Evolutionary conservation across 2,797 vertebrate species (phyloP).

Genomic region (Triplophysa yarkandensis): DNA sequence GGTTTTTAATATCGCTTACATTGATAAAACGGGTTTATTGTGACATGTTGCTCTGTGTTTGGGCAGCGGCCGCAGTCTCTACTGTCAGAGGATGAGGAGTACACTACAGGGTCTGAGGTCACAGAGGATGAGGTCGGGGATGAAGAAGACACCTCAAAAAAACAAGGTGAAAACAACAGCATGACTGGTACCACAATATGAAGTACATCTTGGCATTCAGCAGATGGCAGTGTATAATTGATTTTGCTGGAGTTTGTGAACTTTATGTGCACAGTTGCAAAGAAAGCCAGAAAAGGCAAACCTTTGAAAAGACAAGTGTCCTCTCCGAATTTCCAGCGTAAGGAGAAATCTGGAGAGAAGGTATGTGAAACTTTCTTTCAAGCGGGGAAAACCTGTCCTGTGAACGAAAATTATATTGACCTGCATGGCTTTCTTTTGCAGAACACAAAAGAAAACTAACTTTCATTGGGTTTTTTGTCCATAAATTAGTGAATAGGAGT

Average conservation of each 20-base stretch:
- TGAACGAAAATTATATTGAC: no score
- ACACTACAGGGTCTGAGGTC: conserved; percentile 96
- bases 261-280: conserved; percentile 77
- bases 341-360: conserved; percentile 85
- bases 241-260: not conserved
- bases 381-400: no score
- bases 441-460: no score
- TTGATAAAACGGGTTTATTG: not conserved
- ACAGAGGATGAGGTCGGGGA: conserved; percentile 98
- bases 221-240: conserved; percentile 55
- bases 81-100: conserved; percentile 95
- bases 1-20: no score
- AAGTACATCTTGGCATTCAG: conserved; percentile 36
- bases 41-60: conserved; percentile 19
- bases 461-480: no score
- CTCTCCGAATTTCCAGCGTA: conserved; percentile 87
- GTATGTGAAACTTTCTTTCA: conserved; percentile 70
- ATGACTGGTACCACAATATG: not conserved
- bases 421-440: no score
- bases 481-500: no score
- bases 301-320: conserved; percentile 87
- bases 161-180: conserved; percentile 76
- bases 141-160: conserved; percentile 93
- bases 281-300: conserved; percentile 86
- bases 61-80: conserved; percentile 87